phyloP scores from a whole-genome alignment of 92 coral and sea anemone species.

The Epizoanthus fatuus region DNA sequence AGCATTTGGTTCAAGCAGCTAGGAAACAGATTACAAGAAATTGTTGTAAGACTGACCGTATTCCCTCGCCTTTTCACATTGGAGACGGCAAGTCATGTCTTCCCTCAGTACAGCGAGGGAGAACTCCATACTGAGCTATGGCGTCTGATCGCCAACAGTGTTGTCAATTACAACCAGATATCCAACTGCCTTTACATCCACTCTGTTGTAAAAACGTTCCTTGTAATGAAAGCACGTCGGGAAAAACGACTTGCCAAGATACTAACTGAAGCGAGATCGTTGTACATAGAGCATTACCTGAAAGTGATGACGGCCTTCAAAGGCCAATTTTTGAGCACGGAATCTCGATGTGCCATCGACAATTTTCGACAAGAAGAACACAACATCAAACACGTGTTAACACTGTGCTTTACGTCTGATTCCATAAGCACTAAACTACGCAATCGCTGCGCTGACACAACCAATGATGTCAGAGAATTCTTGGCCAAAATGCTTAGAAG shows the following conservation, averaged over 20 bases:
- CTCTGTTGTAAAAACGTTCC: too few species aligned
- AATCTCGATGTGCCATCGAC: conserved; percentile 34
- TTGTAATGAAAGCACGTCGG: too few species aligned
- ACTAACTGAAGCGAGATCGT: conserved; percentile 10
- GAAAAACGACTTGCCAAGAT: background rate
- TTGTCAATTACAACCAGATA: too few species aligned
- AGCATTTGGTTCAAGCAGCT: too few species aligned
- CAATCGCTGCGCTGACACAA: conserved; percentile 21
- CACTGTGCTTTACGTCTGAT: background rate
- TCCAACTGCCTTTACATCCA: too few species aligned
- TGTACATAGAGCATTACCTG: conserved; percentile 41
- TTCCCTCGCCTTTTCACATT: too few species aligned
- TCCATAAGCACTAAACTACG: conserved; percentile 9
- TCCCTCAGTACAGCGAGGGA: too few species aligned
- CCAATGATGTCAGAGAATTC: conserved; percentile 30
- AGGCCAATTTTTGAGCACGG: conserved; percentile 39
- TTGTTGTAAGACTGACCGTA: too few species aligned
- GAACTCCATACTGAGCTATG: too few species aligned
- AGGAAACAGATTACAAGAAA: too few species aligned
- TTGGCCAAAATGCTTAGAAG: conserved; percentile 46
- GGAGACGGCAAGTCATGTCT: too few species aligned
- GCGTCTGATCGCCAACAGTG: too few species aligned
- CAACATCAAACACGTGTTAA: conserved; percentile 44
- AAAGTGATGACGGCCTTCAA: conserved; percentile 36
- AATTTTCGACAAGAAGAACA: conserved; percentile 51